Evolutionary conservation across 2,113 vertebrate species (phyloP), one percentile per base, ranked within the genome.

Genomic region (Gyps fulvus): DNA sequence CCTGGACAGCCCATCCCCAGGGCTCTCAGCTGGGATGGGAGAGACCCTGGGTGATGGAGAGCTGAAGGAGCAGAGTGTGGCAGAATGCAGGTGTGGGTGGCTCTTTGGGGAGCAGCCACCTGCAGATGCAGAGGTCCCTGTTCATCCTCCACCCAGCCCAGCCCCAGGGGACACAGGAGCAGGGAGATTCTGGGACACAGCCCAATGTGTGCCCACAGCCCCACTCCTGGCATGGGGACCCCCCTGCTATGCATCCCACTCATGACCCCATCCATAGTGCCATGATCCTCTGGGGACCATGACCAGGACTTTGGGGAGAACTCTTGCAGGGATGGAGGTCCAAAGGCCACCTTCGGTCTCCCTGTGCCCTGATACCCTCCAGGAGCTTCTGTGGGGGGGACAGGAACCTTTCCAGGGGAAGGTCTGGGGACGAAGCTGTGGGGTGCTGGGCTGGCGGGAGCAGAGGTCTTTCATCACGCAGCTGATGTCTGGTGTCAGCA

Each of bases 401-500:
- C 2, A 4, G 29, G 31, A 76, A 58, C 11, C 29, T 78, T 84
- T 91, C n/a, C 55, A 84, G 69, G 21, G 49, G 27, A 71, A 65
- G 47, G 27, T 79, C 73, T 91, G 69, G 40, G 70, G 62, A 57
- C 67, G 57, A 83, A 90, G 76, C 52, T 16, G 0, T 58, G 49
- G 77, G 54, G 45, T 65, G 40, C 43, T 82, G 92, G 54, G 90
- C 14, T 11, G 19, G 34, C 50, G 47, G 74, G 50, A 95, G 84
- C 85, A 96, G 85, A 95, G 79, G 57, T 76, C 54, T 96, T 87
- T 90, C 78, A 83, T 97, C 88, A 66, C 4, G 3, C 34, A 95
- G 84, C 23, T 27, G 42, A 14, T 84, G 95, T 55, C 83, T 95
- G 93, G 76, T 89, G 82, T 95, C 95, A 93, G 93, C 93, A 87